Percentiles rank a stretch among this genome's conserved stretches.
phyloP scores from a whole-genome alignment of 2,888 invertebrate genomes.

The Eumerus sabulonum region DNA sequence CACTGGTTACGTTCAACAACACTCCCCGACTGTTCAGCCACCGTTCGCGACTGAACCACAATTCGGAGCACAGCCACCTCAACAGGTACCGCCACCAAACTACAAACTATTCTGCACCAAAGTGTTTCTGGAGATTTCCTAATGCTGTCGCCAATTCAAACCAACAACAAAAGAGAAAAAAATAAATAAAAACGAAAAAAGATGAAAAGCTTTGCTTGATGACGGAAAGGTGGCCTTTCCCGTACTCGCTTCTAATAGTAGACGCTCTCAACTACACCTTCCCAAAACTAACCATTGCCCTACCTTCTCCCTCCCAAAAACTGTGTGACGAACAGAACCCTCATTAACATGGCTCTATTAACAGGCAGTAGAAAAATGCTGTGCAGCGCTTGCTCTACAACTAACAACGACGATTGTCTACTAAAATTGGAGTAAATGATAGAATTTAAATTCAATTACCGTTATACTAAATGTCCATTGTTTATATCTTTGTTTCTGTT shows the following conservation, averaged over 20 bases:
- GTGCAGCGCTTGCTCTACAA: slow-evolving; percentile 52
- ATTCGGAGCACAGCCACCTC: slow-evolving; percentile 51
- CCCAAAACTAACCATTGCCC: slow-evolving; percentile 8
- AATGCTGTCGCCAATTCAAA: slow-evolving; percentile 15
- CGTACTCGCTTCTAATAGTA: slow-evolving; percentile 43
- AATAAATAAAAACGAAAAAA: slow-evolving; percentile 10
- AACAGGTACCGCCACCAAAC: slow-evolving; percentile 59
- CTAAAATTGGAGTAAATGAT: slow-evolving; percentile 39
- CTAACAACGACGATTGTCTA: slow-evolving; percentile 12
- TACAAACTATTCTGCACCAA: slow-evolving; percentile 63
- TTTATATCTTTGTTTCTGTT: slow-evolving; percentile 65
- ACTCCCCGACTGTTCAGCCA: slow-evolving; percentile 59
- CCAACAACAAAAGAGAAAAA: slow-evolving; percentile 19
- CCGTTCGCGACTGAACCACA: slow-evolving; percentile 52
- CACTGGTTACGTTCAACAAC: slow-evolving; percentile 59
- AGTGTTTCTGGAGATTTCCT: slow-evolving; percentile 66
- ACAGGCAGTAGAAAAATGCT: slow-evolving; percentile 37
- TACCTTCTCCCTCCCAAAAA: slow-evolving; percentile 18
- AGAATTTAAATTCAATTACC: slow-evolving; percentile 22
- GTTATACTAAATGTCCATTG: slow-evolving; percentile 51
- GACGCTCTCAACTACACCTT: slow-evolving; percentile 9
- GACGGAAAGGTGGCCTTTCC: slow-evolving; percentile 37
- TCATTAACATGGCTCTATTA: slow-evolving; percentile 41
- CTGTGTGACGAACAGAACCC: slow-evolving; percentile 13
- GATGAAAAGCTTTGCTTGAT: slow-evolving; percentile 43